Base-by-base conservation (phyloP, 2,113 vertebrate genomes). In the Alligator mississippiensis region DNA sequence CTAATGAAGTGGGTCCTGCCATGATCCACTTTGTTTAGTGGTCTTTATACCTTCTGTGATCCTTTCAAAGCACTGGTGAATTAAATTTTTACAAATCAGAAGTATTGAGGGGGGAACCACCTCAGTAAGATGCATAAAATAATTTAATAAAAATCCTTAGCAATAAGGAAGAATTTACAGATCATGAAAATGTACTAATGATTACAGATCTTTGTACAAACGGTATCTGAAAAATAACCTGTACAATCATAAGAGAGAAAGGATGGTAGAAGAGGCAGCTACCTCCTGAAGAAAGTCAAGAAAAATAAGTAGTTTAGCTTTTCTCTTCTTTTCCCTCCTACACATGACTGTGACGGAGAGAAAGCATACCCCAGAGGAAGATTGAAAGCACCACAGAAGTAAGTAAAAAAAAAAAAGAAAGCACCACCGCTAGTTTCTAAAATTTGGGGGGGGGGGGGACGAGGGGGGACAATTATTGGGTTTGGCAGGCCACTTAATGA, bases 221-320 rank as follows among this genome's bases (percentile, higher is more conserved):
- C 28, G 77, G 77, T 84, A 62, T 82, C 80, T 90, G 55, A 47
- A 47, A 47, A 47, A 47, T 47, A 47, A 47, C 7, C 47, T 47
- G 47, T 19, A 19, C 1, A 72, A 24, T 4, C 5, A 85, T 57
- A 77, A 59, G 34, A 84, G 57, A 28, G 63, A 77, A 68, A 78
- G 38, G 68, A 4, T 34, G 66, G 88, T 78, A 80, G 82, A 87
- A 83, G 17, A 60, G 82, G 24, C 66, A 63, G 92, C 5, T 76
- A 47, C 77, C 78, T 64, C 90, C 28, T 82, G 63, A 19, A 95
- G 91, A 84, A 57, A 91, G 1, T 28, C 84, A 94, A 68, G 88
- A 95, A 90, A 85, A 80, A 87, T 28, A 16, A 93, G 77, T 24
- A 76, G 34, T 57, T 90, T 68, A 68, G 30, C 64, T 87, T 79